Conservation (phyloP, 2,113 vertebrate genomes). For the Emydocephalus ijimae region DNA sequence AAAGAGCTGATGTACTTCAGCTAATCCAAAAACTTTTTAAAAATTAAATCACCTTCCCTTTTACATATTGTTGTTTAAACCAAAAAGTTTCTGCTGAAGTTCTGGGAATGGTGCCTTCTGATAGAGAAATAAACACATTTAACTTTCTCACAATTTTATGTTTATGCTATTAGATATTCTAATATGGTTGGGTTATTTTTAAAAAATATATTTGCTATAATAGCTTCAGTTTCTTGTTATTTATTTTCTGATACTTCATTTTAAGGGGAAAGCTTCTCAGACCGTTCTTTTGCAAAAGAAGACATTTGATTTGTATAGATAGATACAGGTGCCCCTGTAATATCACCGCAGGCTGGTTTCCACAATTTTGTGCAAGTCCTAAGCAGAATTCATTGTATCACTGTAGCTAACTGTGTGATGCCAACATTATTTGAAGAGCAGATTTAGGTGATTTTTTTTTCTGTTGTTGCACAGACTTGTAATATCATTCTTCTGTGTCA, state of each 20-base stretch:
- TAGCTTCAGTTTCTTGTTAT: background rate
- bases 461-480: background rate
- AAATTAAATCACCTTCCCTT: background rate
- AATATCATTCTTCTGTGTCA: background rate
- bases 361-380: background rate
- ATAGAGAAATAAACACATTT: background rate
- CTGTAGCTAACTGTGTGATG: background rate
- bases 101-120: background rate
- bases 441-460: background rate
- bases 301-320: background rate
- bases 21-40: conserved; percentile 20
- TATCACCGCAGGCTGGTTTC: background rate
- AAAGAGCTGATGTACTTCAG: background rate
- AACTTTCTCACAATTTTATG: background rate
- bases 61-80: background rate
- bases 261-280: background rate
- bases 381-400: background rate
- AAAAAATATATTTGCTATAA: background rate
- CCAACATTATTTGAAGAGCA: background rate
- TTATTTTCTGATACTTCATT: background rate
- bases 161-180: background rate
- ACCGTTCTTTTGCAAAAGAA: background rate
- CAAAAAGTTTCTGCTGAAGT: background rate
- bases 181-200: background rate
- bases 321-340: background rate